These are phyloP conservation scores for Acrobasis suavella DNA, from an alignment of 2,888 invertebrate genomes.

Conservation along the genomic window DNA sequence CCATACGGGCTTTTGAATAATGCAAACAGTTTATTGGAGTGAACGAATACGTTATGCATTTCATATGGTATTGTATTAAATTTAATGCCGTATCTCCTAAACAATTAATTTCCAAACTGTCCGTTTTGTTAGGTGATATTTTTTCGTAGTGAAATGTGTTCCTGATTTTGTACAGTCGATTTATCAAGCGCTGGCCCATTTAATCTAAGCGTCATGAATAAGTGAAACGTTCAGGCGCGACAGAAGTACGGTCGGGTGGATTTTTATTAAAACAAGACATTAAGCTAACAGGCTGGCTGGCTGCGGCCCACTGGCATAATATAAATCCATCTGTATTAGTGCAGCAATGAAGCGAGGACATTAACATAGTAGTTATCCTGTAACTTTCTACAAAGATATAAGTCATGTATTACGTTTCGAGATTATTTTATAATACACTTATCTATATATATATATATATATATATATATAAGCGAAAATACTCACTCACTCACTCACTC, in stretches of 20 bases:
- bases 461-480: too few species aligned
- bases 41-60: constrained; percentile 52
- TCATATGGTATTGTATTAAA: constrained; percentile 52
- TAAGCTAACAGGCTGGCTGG: constrained; percentile 47
- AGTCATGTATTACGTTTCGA: too few species aligned
- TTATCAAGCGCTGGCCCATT: constrained; percentile 66
- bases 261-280: constrained; percentile 56
- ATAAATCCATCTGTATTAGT: constrained; percentile 66
- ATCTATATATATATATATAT: too few species aligned
- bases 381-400: too few species aligned
- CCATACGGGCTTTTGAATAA: constrained; percentile 74
- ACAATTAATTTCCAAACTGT: constrained; percentile 40
- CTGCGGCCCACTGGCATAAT: constrained; percentile 44
- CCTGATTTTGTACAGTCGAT: constrained; percentile 59
- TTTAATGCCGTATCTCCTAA: constrained; percentile 42
- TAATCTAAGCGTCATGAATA: constrained; percentile 68
- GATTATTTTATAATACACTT: too few species aligned
- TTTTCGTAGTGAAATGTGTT: constrained; percentile 56
- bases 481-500: too few species aligned
- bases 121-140: constrained; percentile 34
- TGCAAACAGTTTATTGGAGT: constrained; percentile 70
- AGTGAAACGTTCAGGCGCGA: constrained; percentile 49
- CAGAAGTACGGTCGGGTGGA: constrained; percentile 47
- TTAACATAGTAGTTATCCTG: constrained; percentile 32
- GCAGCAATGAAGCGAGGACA: constrained; percentile 56